These are phyloP conservation scores for Tachina fera DNA, from an alignment of 2,888 invertebrate species.

Conservation along the genomic window DNA sequence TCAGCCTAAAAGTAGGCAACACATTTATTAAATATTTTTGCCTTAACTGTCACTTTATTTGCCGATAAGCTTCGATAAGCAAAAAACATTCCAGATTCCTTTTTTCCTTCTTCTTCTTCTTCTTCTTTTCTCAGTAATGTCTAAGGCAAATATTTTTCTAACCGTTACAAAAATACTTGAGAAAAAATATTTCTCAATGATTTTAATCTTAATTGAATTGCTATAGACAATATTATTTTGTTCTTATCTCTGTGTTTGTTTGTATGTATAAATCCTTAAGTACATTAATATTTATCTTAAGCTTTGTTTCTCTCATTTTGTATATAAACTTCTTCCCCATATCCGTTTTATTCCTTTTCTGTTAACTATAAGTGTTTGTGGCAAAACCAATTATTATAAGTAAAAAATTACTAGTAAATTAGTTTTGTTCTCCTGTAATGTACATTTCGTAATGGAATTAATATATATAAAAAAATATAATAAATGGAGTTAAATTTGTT, in stretches of 20 bases:
- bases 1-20: constrained; percentile 2
- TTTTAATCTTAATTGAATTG: constrained; percentile 48
- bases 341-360: background rate
- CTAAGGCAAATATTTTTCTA: background rate
- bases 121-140: background rate
- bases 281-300: constrained; percentile 36
- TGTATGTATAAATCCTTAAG: background rate
- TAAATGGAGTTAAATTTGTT: constrained; percentile 16
- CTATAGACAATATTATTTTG: constrained; percentile 3
- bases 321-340: background rate
- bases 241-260: background rate
- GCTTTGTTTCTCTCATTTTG: constrained; percentile 3
- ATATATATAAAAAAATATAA: background rate
- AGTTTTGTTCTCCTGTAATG: constrained; percentile 21
- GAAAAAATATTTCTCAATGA: constrained; percentile 5
- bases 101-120: background rate
- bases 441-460: constrained; percentile 41
- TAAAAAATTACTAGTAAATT: constrained; percentile 16
- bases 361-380: background rate
- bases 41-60: background rate
- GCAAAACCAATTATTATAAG: constrained; percentile 39
- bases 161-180: too few species aligned
- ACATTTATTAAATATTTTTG: background rate
- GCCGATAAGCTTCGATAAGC: background rate
- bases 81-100: background rate